Conservation (phyloP, 2,113 vertebrate genomes). For the Tragelaphus imberbis region DNA sequence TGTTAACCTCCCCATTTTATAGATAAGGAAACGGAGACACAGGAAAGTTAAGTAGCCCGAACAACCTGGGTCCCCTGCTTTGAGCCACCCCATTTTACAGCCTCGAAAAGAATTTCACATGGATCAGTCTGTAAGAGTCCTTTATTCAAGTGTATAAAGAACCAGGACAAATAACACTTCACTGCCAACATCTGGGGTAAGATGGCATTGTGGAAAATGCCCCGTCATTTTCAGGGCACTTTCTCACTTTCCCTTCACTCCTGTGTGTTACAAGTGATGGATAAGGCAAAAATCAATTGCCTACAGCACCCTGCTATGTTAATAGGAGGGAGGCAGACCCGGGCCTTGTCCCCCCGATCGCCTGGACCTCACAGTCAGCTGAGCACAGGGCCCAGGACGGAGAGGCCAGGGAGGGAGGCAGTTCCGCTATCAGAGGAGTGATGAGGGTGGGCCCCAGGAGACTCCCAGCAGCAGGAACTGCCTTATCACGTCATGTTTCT, state of each 20-base stretch:
- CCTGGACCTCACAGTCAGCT: not conserved
- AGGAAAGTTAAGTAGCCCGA: not conserved
- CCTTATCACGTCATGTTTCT: fast-evolving
- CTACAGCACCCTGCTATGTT: not conserved
- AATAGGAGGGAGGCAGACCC: not conserved
- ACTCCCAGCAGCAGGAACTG: not conserved
- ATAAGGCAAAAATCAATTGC: not conserved
- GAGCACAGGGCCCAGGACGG: not conserved
- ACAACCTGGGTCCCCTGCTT: not conserved
- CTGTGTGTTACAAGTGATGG: fast-evolving
- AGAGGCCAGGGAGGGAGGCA: not conserved
- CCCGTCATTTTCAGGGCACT: fast-evolving
- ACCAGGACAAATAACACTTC: not conserved
- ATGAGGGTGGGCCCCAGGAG: too few relatives aligned
- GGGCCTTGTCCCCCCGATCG: not conserved
- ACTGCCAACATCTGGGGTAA: not conserved
- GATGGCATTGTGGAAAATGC: not conserved
- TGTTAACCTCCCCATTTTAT: not conserved
- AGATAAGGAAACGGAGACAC: not conserved
- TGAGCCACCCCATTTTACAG: not conserved
- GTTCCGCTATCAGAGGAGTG: not conserved
- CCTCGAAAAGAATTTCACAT: not conserved
- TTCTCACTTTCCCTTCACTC: not conserved
- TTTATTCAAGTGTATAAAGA: not conserved
- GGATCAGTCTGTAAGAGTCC: not conserved